A percentile compares a stretch with the other conserved stretches of the same genome.
phyloP scores from a whole-genome alignment of 2,113 vertebrate genomes.

The Nesospiza acunhae region DNA sequence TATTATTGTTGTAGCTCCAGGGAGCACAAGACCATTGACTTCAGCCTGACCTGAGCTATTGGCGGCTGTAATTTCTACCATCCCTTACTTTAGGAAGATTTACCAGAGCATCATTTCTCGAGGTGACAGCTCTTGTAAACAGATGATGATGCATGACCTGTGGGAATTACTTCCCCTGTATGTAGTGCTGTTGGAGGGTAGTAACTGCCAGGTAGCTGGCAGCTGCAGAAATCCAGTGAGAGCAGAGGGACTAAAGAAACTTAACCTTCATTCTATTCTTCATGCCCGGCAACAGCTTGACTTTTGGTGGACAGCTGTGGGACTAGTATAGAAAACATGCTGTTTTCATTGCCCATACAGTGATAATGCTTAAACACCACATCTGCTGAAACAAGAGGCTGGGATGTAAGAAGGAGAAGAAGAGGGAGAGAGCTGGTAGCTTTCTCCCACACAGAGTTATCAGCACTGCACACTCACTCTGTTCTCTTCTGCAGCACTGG shows the following conservation, averaged over 20 bases:
- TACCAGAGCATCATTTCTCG: neutral
- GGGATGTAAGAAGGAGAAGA: neutral
- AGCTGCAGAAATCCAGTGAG: neutral
- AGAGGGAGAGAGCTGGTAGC: neutral
- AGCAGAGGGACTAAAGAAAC: neutral
- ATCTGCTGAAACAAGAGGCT: neutral
- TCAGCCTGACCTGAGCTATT: neutral
- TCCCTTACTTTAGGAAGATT: neutral
- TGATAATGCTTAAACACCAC: neutral
- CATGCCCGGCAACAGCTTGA: neutral
- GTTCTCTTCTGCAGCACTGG: neutral
- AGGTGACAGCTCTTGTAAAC: neutral
- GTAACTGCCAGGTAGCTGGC: neutral
- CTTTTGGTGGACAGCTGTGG: neutral
- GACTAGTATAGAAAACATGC: neutral
- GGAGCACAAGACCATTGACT: neutral
- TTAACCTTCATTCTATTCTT: neutral
- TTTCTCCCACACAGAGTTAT: neutral
- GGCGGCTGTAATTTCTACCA: neutral
- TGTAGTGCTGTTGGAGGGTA: neutral
- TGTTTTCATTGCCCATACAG: neutral
- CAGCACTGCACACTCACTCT: fast-evolving
- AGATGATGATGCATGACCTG: neutral
- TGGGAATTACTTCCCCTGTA: neutral
- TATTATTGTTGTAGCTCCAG: neutral